Evolutionary conservation across 2,113 vertebrate genomes (phyloP).

Genomic region (Telmatochromis sp.): DNA sequence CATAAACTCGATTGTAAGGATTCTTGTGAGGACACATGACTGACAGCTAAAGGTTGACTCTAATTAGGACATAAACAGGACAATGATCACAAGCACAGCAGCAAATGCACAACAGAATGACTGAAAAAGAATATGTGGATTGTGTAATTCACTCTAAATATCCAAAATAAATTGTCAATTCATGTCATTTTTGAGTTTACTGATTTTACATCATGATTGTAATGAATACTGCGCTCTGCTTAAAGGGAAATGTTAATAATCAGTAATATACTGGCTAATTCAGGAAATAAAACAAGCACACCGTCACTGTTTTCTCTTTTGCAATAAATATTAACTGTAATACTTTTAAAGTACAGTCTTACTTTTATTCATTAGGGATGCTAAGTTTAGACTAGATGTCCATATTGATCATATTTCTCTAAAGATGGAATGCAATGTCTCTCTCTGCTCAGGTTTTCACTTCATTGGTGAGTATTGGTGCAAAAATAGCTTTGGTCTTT

Average conservation of each 20-base stretch:
- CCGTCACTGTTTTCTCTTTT: background rate
- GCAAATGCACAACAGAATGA: background rate
- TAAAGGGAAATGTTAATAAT: background rate
- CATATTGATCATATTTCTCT: background rate
- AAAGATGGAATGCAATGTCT: background rate
- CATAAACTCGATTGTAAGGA: background rate
- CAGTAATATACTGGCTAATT: background rate
- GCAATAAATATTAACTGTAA: background rate
- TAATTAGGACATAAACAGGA: background rate
- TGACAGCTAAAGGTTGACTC: background rate
- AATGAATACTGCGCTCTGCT: background rate
- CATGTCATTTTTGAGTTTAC: background rate
- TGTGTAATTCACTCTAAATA: background rate
- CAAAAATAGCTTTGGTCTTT: background rate
- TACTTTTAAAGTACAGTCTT: background rate
- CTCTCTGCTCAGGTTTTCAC: background rate
- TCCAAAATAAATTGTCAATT: background rate
- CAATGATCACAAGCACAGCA: background rate
- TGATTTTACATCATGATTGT: background rate
- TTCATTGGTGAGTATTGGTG: background rate
- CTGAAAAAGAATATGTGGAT: background rate
- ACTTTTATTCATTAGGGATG: background rate
- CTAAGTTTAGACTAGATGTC: background rate
- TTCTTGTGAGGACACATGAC: background rate
- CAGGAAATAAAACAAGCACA: background rate